Conservation (phyloP, 2,113 vertebrate genomes). For the Aegotheles bennettii region DNA sequence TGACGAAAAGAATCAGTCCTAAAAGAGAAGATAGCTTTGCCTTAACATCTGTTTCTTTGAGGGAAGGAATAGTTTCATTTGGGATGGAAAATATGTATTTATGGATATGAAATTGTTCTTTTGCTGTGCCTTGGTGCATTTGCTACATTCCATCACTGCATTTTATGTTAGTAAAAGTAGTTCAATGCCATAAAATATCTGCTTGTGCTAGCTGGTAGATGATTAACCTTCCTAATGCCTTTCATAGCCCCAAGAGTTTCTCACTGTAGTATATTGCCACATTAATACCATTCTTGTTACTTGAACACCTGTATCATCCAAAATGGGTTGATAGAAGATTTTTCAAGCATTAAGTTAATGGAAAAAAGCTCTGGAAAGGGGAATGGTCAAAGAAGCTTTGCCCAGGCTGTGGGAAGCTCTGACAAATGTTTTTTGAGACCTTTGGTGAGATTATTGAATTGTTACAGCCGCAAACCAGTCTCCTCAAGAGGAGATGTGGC, state of each 20-base stretch:
- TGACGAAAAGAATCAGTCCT: not conserved
- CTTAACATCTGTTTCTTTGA: constrained; percentile 31
- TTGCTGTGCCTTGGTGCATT: not conserved
- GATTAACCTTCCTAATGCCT: not conserved
- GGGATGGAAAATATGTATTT: constrained; percentile 39
- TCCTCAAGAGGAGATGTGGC: not conserved
- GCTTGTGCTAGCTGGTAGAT: not conserved
- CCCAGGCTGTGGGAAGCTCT: not conserved
- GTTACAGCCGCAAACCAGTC: not conserved
- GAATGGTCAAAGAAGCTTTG: not conserved
- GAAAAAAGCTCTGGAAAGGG: not conserved
- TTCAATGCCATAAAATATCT: not conserved
- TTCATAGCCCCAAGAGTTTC: not conserved
- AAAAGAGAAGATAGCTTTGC: not conserved
- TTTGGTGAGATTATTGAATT: not conserved
- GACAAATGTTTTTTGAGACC: not conserved
- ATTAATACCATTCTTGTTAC: not conserved
- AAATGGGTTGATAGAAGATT: not conserved
- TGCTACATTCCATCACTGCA: not conserved
- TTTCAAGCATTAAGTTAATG: not conserved
- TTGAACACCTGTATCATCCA: not conserved
- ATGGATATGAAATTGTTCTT: constrained; percentile 1
- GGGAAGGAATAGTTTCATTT: constrained; percentile 6
- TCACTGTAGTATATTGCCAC: not conserved
- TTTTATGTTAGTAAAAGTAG: not conserved